Evolutionary conservation across 2,113 vertebrate species (phyloP), one percentile per base, ranked within the genome.

Genomic region (Prunella himalayana): DNA sequence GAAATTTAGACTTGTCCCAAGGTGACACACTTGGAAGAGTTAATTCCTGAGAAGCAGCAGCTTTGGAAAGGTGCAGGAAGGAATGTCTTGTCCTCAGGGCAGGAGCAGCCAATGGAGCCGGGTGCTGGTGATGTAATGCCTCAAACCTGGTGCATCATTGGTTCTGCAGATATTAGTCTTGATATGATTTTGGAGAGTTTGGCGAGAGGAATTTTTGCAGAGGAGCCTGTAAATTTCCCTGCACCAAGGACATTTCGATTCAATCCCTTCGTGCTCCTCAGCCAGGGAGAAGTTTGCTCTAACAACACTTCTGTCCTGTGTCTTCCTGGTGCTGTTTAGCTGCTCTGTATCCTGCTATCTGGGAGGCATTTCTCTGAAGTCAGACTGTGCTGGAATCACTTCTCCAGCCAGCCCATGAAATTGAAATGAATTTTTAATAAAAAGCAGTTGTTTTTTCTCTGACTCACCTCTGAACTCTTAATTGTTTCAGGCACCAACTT

Each of bases 391-490:
- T 93, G 86, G 85, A 96, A 94, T 92, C 75, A 88, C 80, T 88
- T 93, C 90, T 94, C 76, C 80, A 93, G 95, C 76, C 77, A 88
- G 80, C 72, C 92, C 93, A 76, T 91, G 94, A 94, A 96, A 95
- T 88, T 72, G 88, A 96, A 95, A 95, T 94, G 82, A 96, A 93
- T 95, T 96, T 93, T 91, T 96, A 96, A 96, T 95, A 96, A 96
- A 95, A 97, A 95, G 86, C 94, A 94, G 90, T 96, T 96, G 93
- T 84, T 93, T 90, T 96, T 92, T 82, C 64, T 94, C 90, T 94
- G 92, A 94, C 85, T 96, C 92, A 96, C 95, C 95, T 94, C 95
- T 96, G 94, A 95, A 97, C 94, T 86, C 72, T 84, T 92, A 96
- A 97, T 96, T 96, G 96, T 96, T 96, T 95, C 92, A 96, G 92